A percentile compares a stretch with the other conserved stretches of the same genome.
Conservation (phyloP, 2,888 invertebrate genomes). For the Noctua fimbriata region DNA sequence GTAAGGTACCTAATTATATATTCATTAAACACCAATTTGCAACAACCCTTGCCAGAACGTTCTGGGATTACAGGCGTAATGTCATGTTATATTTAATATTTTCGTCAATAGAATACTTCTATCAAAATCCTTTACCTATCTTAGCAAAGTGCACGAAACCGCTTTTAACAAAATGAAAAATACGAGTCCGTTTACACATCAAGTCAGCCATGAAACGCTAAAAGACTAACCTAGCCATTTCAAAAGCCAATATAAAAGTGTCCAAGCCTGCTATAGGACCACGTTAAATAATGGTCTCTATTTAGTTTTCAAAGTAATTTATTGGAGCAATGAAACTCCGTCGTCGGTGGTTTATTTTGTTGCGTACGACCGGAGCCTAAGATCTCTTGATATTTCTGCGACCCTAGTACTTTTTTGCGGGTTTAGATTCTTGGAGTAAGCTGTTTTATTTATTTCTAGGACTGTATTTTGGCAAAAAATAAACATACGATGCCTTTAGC, state of each 20-base stretch:
- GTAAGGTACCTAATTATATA: too few relatives aligned
- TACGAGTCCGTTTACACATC: conserved; percentile 4
- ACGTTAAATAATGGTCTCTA: conserved; percentile 65
- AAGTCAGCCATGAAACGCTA: conserved; percentile 6
- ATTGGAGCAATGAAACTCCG: conserved; percentile 68
- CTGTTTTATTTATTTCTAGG: conserved; percentile 9
- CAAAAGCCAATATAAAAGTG: conserved; percentile 55
- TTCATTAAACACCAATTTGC: too few relatives aligned
- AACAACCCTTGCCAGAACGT: too few relatives aligned
- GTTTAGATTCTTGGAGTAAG: conserved; percentile 8
- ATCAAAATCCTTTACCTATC: background rate
- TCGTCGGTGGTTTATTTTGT: conserved; percentile 52
- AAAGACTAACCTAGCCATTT: conserved; percentile 27
- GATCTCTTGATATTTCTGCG: conserved; percentile 49
- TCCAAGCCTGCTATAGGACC: conserved; percentile 40
- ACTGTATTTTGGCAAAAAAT: background rate
- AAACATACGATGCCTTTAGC: background rate
- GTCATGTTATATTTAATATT: background rate
- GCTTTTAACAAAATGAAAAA: conserved; percentile 26
- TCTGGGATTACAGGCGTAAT: background rate
- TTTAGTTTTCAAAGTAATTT: conserved; percentile 68
- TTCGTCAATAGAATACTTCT: background rate
- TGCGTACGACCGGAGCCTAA: conserved; percentile 37
- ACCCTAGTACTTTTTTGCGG: conserved; percentile 53
- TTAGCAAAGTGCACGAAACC: background rate